These are phyloP conservation scores for Rhabdophis nuchalis DNA, from an alignment of 2,797 vertebrate genomes.

Conservation along the genomic window DNA sequence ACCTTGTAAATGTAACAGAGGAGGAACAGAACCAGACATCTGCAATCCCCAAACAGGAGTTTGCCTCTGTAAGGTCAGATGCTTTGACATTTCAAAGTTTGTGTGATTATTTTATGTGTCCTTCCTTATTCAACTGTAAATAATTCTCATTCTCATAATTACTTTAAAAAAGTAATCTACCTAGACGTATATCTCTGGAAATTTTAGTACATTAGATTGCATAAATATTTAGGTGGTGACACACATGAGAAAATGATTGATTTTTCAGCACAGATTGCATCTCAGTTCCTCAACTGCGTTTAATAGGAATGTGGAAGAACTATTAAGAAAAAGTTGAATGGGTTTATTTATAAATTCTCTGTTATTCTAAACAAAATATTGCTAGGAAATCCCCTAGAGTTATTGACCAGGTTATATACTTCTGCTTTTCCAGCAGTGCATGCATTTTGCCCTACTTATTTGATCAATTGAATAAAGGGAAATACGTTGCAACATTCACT, in stretches of 20 bases:
- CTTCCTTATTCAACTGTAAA: not conserved
- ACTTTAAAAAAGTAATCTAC: not conserved
- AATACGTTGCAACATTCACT: not conserved
- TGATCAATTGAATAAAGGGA: not conserved
- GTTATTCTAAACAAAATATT: not conserved
- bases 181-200: not conserved
- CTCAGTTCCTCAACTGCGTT: not conserved
- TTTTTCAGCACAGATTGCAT: not conserved
- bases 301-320: not conserved
- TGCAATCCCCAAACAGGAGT: slow-evolving; percentile 81
- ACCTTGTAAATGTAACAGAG: slow-evolving; percentile 78
- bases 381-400: not conserved
- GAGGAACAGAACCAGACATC: slow-evolving; percentile 74
- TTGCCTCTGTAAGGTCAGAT: slow-evolving; percentile 90
- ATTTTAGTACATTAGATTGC: not conserved
- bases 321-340: not conserved
- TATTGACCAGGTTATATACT: not conserved
- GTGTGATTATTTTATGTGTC: not conserved
- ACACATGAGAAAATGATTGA: not conserved
- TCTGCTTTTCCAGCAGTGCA: not conserved
- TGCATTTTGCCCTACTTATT: not conserved
- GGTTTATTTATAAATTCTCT: not conserved
- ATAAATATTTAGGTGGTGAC: not conserved
- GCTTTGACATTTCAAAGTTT: slow-evolving; percentile 23
- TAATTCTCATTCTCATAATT: not conserved